phyloP scores from a whole-genome alignment of 2,113 vertebrate species.

The Phyllopteryx taeniolatus region DNA sequence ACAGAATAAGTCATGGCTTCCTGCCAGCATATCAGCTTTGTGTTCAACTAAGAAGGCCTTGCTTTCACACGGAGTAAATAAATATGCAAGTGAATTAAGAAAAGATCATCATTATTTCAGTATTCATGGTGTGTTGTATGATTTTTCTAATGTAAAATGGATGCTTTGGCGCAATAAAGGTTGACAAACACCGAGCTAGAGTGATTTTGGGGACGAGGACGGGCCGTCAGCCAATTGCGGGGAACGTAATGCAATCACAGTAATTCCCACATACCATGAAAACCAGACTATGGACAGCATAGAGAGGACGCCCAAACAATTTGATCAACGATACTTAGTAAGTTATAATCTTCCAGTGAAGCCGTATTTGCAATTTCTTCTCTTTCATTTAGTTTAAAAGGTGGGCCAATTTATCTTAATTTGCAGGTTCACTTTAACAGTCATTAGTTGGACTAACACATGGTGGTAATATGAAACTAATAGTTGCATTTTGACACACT shows the following conservation, averaged over 20 bases:
- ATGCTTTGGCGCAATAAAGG: not conserved
- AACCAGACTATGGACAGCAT: not conserved
- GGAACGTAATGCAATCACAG: not conserved
- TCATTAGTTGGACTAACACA: conserved; percentile 14
- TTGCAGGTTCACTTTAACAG: conserved; percentile 8
- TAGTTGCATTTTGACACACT: conserved; percentile 24
- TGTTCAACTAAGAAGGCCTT: too few species aligned
- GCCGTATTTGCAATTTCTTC: not conserved
- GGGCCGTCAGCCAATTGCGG: not conserved
- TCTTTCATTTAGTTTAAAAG: not conserved
- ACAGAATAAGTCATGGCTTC: too few species aligned
- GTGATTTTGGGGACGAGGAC: too few species aligned
- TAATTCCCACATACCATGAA: not conserved
- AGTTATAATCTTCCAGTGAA: not conserved
- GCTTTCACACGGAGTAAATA: too few species aligned
- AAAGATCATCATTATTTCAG: too few species aligned
- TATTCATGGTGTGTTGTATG: not conserved
- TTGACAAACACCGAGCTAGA: not conserved
- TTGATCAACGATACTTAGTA: not conserved
- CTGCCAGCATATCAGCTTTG: too few species aligned
- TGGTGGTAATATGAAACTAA: conserved; percentile 27
- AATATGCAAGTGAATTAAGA: too few species aligned
- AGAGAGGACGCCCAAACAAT: not conserved
- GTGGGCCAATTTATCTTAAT: conserved; percentile 2
- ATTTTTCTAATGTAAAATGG: not conserved